Base-by-base conservation (phyloP, 2,888 invertebrate species). In the Harpagoxenus sublaevis region DNA sequence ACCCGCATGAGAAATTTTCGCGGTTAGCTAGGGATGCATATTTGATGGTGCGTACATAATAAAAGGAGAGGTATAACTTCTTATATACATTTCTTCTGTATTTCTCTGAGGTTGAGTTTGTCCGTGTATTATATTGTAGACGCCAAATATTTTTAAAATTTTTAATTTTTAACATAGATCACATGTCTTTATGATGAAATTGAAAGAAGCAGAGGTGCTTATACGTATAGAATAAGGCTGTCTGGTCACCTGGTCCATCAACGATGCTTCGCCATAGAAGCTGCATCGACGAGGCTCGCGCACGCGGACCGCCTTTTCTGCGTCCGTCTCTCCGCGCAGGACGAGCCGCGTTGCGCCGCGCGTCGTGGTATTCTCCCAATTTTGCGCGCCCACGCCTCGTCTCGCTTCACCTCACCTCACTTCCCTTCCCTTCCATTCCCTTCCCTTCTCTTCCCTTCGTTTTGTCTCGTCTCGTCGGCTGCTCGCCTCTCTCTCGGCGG, bases 271-370 rank as follows among this genome's bases (percentile, higher is more conserved):
- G 74, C 60, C 74, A 55, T 63, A 15, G 42, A 78, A n/a, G 70
- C 68, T 68, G 78, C 70, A 42, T 68, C 55, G 74, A 75, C 51
- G 70, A 78, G 45, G 6, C 42, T 48, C 70, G 78, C 78, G 57
- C 71, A 60, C 62, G 62, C 48, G 68, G 77, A 81, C 78, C 73
- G 31, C 42, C 65, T 66, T 79, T 60, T 71, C 73, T 73, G 42
- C 66, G 45, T 70, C 23, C 45, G 42, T 68, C 63, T 70, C 31
- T 65, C 63, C 79, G 57, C 79, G 79, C 71, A 79, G 79, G 66
- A 73, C 70, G 42, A 55, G 86, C 89, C 87, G 87, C 82, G 89
- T 87, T 90, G 55, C 23, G 39, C 68, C 48, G 39, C 55, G 48
- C 68, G 62, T 83, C 31, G 23, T 83, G 60, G 57, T 84, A 68